These are phyloP conservation scores for Hyalella azteca DNA, from an alignment of 2,888 invertebrate genomes.

Conservation along the genomic window DNA sequence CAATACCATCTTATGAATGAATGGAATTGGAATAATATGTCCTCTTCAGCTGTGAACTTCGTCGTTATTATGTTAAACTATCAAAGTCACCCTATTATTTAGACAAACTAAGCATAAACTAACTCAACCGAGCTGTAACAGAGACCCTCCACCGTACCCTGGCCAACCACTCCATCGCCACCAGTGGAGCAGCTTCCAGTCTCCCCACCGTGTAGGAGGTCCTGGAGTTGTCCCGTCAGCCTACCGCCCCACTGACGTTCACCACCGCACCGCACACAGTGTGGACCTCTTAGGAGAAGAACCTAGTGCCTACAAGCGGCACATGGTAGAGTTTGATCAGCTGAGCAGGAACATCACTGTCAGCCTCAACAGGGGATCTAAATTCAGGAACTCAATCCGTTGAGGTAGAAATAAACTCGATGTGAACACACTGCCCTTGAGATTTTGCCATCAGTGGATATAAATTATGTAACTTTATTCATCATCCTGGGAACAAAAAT, in stretches of 20 bases:
- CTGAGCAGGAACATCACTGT: slow-evolving; percentile 24
- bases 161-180: not conserved
- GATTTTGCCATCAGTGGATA: no score
- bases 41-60: no score
- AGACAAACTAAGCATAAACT: no score
- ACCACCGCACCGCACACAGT: not conserved
- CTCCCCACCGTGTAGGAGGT: not conserved
- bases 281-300: not conserved
- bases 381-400: slow-evolving; percentile 19
- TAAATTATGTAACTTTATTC: no score
- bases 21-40: no score
- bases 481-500: no score
- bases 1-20: no score
- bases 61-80: no score
- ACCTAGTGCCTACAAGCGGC: not conserved
- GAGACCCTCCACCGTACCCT: slow-evolving; percentile 13
- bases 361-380: slow-evolving; percentile 2
- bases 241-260: not conserved
- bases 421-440: no score
- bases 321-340: slow-evolving; percentile 33
- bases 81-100: no score
- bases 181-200: not conserved
- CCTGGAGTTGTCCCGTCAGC: not conserved
- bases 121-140: not conserved
- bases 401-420: no score